Evolutionary conservation across 2,113 vertebrate species (phyloP), one percentile per base, ranked within the genome.

Genomic region (Istiophorus platypterus): DNA sequence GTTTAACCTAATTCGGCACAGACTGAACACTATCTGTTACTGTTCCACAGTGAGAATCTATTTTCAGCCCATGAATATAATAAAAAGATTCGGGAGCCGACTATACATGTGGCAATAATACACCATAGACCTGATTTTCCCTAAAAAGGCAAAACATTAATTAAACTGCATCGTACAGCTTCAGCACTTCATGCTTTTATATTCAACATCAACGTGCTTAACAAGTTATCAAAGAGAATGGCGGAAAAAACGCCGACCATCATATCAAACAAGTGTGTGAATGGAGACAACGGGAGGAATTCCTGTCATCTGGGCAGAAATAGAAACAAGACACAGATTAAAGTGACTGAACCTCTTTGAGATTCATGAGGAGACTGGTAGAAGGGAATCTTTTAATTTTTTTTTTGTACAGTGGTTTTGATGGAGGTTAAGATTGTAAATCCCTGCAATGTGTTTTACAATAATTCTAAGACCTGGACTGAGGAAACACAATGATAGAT

Each of bases 151-250:
- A 62, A 78, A 69, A 49, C 27, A 66, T 80, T 26, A 70, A 78
- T 67, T 29, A 22, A 62, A 61, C 3, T 29, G 39, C 34, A 37
- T 51, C 20, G 29, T 22, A 37, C 7, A 3, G 5, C 73, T 57
- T 24, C n/a, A n/a, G n/a, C n/a, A 26, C 34, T 39, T 37, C 27
- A 29, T 27, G 41, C 59, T 57, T 20, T 42, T 24, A 11, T 58
- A 58, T 57, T 49, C 47, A 64, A 67, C 34, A 66, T 52, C 9
- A 73, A n/a, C 17, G 26, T 18, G 51, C 47, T 24, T 56, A 72
- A 57, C 5, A 12, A 47, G 27, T 52, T 58, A 77, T 89, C 76
- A 87, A 84, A 92, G 80, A 68, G 52, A 34, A 42, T 31, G 69
- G 47, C 68, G 62, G 54, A 7, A 58, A 80, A 83, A 42, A 66